Base-by-base conservation (phyloP, 2,888 invertebrate species). In the Opisthograptis luteolata region DNA sequence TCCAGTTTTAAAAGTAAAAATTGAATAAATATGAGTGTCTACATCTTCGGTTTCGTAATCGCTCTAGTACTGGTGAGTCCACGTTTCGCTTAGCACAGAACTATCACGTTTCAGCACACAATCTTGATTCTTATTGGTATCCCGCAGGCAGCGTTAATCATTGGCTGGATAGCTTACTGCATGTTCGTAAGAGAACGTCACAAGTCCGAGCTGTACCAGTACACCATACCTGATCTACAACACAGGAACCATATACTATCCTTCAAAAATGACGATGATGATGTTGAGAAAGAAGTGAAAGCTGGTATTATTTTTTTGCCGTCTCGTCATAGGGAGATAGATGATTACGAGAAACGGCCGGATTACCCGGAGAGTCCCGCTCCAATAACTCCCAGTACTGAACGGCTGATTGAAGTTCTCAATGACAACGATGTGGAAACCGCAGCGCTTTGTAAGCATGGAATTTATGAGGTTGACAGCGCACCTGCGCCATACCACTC, bases 141-240 rank as follows among this genome's bases (percentile, higher is more conserved):
- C 28, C 64, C 62, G 19, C 84, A 89, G 89, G 84, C 87, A 12
- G 72, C 68, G 10, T 50, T 87, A 8, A 77, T 87, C 22, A 45
- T 87, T 15, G 65, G 66, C 24, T 89, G 86, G 85, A 81, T 90
- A 67, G 76, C 83, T 2, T 89, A 83, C 66, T 88, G 87, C 62
- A 84, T 90, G 87, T 90, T 90, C 60, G 67, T 80, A 48, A 79
- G 78, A 44, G 89, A 90, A 50, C 72, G 80, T 14, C 86, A 84
- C 58, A 87, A 82, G 51, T 79, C 84, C 0, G 84, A 86, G 46
- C 55, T 40, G 10, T 73, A 74, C 45, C 88, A 87, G 13, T 80
- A 80, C 58, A 73, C 77, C 13, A 83, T 90, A 57, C 61, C 78
- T 0, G 88, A 89, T 56, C 42, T 88, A 10, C 65, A 78, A 35